Evolutionary conservation across 2,113 vertebrate species (phyloP).

Genomic region (Cranoglanis bouderius): DNA sequence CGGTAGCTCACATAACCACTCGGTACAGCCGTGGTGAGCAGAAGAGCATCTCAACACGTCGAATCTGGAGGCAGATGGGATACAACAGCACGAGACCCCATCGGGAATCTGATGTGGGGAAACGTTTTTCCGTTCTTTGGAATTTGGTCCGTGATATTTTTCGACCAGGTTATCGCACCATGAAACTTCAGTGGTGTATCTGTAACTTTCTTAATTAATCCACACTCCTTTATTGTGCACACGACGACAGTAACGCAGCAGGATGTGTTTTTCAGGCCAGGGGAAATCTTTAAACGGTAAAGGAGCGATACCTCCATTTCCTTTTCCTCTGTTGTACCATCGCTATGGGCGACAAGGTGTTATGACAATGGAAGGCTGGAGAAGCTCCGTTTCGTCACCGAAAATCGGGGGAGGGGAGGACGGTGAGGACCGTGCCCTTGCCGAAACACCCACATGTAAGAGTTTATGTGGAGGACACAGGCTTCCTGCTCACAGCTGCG

Average conservation of each 20-base stretch:
- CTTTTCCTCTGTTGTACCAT: conserved; percentile 39
- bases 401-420: background rate
- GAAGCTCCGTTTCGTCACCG: conserved; percentile 42
- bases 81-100: background rate
- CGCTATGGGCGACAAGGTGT: conserved; percentile 48
- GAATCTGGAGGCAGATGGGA: background rate
- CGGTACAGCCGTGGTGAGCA: background rate
- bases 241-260: background rate
- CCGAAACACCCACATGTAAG: conserved; percentile 42
- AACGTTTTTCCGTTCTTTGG: background rate
- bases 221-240: background rate
- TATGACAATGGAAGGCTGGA: conserved; percentile 36
- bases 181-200: background rate
- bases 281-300: background rate
- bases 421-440: conserved; percentile 30
- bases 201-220: background rate
- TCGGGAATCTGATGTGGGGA: background rate
- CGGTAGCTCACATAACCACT: background rate
- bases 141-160: background rate
- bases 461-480: conserved; percentile 43
- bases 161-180: background rate
- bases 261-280: conserved; percentile 30
- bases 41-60: background rate
- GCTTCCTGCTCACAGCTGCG: background rate
- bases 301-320: conserved; percentile 9